A percentile compares a stretch with the other conserved stretches of the same genome.
These are phyloP conservation scores for Rhabdomys pumilio DNA, from an alignment of 2,797 vertebrate species.

Conservation along the genomic window DNA sequence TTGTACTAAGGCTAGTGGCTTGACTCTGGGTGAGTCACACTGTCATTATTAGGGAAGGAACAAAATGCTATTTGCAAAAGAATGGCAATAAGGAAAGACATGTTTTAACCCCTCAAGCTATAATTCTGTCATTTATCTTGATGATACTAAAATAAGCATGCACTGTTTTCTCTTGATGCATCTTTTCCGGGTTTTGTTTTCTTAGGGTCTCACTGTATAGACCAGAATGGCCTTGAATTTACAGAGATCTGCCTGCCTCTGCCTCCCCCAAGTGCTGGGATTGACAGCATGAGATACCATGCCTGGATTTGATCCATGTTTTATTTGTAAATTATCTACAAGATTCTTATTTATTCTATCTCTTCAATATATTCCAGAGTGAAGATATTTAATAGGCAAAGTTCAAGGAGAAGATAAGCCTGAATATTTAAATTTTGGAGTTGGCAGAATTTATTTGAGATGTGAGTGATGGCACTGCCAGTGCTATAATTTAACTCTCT, in stretches of 20 bases:
- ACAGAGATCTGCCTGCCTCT: not conserved
- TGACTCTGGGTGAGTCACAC: not conserved
- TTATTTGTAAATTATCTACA: not conserved
- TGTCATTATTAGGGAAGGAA: not conserved
- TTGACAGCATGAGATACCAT: not conserved
- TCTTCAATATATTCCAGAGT: constrained; percentile 44
- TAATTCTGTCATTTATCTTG: constrained; percentile 3
- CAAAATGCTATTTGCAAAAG: not conserved
- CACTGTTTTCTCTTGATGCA: not conserved
- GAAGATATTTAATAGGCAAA: not conserved
- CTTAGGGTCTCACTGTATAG: not conserved
- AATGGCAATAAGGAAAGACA: not conserved
- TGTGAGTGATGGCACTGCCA: not conserved
- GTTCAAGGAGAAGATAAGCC: not conserved
- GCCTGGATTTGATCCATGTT: not conserved
- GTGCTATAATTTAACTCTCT: not conserved
- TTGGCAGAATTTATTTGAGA: not conserved
- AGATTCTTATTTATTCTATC: not conserved
- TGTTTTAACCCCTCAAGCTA: not conserved
- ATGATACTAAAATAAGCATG: not conserved
- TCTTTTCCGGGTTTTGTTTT: not conserved
- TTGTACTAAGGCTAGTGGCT: not conserved
- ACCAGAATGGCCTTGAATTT: not conserved
- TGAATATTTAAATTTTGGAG: constrained; percentile 16
- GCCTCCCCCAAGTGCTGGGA: not conserved